A percentile compares a stretch with the other conserved stretches of the same genome.
Evolutionary conservation across 1,140 invertebrate genomes (phyloP).

Genomic region (Drosophila pruinosa): DNA sequence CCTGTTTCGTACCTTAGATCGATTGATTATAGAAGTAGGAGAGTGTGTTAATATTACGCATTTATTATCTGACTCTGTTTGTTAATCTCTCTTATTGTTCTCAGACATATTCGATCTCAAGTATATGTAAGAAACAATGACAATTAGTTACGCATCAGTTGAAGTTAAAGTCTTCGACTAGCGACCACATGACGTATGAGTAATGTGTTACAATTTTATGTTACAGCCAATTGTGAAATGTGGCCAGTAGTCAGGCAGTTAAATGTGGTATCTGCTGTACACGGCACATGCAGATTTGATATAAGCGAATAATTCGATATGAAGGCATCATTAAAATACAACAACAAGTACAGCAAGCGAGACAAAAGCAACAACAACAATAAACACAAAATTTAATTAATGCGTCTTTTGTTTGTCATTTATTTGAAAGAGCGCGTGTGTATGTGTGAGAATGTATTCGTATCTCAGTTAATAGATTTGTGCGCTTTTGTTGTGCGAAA

Average conservation of each 20-base stretch:
- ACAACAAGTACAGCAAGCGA: not conserved
- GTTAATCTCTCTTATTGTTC: too few species aligned
- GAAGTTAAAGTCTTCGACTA: not conserved
- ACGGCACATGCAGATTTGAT: not conserved
- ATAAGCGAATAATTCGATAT: slow-evolving; percentile 3
- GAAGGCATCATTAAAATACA: slow-evolving; percentile 30
- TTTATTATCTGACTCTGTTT: not conserved
- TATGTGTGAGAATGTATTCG: slow-evolving; percentile 22
- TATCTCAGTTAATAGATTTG: slow-evolving; percentile 51
- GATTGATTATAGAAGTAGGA: too few species aligned
- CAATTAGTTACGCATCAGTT: not conserved
- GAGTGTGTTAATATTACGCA: too few species aligned
- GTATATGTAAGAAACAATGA: not conserved
- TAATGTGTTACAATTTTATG: slow-evolving; percentile 1
- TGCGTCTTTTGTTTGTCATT: slow-evolving; percentile 60
- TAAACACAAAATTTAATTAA: slow-evolving; percentile 50
- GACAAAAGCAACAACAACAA: not conserved
- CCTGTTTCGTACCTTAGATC: too few species aligned
- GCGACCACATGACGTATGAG: slow-evolving; percentile 24
- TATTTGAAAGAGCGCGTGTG: not conserved
- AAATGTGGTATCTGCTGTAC: not conserved
- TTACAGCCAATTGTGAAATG: slow-evolving; percentile 1
- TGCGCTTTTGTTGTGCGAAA: slow-evolving; percentile 53
- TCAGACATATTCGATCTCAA: not conserved
- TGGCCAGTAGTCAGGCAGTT: not conserved